Base-by-base conservation (phyloP, 2,113 vertebrate species). In the Siphamia tubifer region DNA sequence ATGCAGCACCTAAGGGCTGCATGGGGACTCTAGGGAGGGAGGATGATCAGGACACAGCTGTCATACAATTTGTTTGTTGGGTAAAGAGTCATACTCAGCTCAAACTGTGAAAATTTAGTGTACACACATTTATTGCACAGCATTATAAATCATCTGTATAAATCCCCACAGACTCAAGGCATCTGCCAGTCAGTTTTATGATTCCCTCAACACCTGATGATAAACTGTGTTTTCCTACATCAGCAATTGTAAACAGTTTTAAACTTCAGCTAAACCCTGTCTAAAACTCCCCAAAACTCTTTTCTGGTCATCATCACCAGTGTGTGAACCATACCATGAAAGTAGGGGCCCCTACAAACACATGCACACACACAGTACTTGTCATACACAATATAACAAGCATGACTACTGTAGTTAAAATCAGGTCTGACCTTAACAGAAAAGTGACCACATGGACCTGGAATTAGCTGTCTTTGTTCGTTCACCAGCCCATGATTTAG, bases 21-120 rank as follows among this genome's bases (percentile, higher is more conserved):
- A 20, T 13, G 34, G 34, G 32, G 13, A 60, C 42, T 51, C 44
- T 24, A 19, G 60, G 36, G 63, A 67, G 9, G 9, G 34, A 48
- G 31, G 49, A 36, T 32, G 63, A 71, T 74, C 39, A 23, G 42
- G 52, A 39, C 65, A 77, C 71, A 72, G 76, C 73, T 82, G 75
- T 36, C 27, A 51, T 19, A 25, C 49, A 68, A 49, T 66, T 24
- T 15, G 32, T 25, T 40, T 55, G 76, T 35, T 35, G 24, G 19
- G 48, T 12, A 28, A 1, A 12, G 15, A 63, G 23, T 23, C 53
- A 54, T 17, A 66, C n/a, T n/a, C n/a, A n/a, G n/a, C n/a, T n/a
- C 32, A 35, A 32, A 36, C 23, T 48, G 24, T 30, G 47, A 15
- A 66, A 24, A 25, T n/a, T 44, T 36, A 42, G 42, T 39, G 39